Conservation (phyloP, 2,113 vertebrate species). For the Polypterus bichir region DNA sequence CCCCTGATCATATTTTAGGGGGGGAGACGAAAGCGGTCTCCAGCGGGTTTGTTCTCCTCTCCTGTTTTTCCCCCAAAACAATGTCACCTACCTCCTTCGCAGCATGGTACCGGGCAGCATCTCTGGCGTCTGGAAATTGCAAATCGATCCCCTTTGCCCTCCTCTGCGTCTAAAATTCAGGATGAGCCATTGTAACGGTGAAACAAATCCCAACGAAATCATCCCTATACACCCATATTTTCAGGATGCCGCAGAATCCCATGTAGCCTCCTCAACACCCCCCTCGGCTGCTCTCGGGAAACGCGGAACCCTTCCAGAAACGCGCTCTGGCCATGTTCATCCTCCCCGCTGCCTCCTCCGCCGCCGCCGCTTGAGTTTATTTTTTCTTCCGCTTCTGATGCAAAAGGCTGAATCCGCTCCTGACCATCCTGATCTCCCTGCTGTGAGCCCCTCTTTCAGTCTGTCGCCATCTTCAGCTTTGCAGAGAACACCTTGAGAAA, state of each 20-base stretch:
- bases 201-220: constrained; percentile 17
- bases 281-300: constrained; percentile 19
- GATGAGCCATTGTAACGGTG: constrained; percentile 22
- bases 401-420: constrained; percentile 31
- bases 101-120: constrained; percentile 29
- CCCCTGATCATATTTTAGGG: constrained; percentile 64
- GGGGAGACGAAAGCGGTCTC: constrained; percentile 28
- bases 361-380: constrained; percentile 17
- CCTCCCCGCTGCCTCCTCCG: neutral
- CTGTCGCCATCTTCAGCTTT: constrained; percentile 65
- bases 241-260: constrained; percentile 20
- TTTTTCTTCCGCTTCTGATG: constrained; percentile 38
- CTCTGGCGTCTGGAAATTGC: constrained; percentile 17
- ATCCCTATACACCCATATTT: constrained; percentile 18
- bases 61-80: constrained; percentile 29
- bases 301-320: constrained; percentile 17
- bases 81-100: constrained; percentile 39
- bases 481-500: constrained; percentile 57
- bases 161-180: constrained; percentile 23
- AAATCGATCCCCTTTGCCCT: constrained; percentile 23
- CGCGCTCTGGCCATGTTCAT: constrained; percentile 2
- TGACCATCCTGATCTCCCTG: constrained; percentile 29
- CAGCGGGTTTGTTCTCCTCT: constrained; percentile 23
- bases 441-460: constrained; percentile 42
- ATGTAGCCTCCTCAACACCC: constrained; percentile 15